Evolutionary conservation across 2,797 vertebrate species (phyloP).

Genomic region (Rhincodon typus): DNA sequence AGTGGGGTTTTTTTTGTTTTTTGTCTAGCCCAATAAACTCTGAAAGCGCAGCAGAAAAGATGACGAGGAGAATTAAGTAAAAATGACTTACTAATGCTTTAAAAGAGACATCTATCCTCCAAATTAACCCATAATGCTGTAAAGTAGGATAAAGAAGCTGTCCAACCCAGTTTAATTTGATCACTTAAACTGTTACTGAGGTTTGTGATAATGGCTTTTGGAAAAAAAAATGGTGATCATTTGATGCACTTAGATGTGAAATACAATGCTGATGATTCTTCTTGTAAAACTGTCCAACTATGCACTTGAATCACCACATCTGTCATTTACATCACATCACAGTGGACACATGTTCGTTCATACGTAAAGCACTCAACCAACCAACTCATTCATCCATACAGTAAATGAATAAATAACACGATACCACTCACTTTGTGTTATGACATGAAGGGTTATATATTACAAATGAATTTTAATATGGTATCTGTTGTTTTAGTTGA

Average conservation of each 20-base stretch:
- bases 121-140: conserved; percentile 18
- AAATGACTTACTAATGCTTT: not conserved
- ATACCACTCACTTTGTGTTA: conserved; percentile 23
- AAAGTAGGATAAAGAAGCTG: not conserved
- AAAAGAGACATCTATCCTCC: not conserved
- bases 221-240: not conserved
- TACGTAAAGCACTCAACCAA: conserved; percentile 15
- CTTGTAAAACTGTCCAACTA: conserved; percentile 10
- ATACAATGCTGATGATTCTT: conserved; percentile 24
- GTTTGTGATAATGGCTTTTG: conserved; percentile 18
- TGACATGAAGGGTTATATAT: conserved; percentile 20
- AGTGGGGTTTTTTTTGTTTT: not conserved
- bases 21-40: not conserved
- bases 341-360: conserved; percentile 24
- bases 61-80: not conserved
- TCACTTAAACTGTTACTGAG: not conserved
- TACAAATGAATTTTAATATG: not conserved
- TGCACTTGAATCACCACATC: conserved; percentile 12
- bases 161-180: not conserved
- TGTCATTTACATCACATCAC: conserved; percentile 31
- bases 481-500: not conserved
- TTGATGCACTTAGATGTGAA: conserved; percentile 15
- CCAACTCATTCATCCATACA: conserved; percentile 31
- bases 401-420: conserved; percentile 33
- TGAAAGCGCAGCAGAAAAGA: not conserved